These are phyloP conservation scores for Nematopogon swammerdamellus DNA, from an alignment of 2,888 invertebrate genomes.

Conservation along the genomic window DNA sequence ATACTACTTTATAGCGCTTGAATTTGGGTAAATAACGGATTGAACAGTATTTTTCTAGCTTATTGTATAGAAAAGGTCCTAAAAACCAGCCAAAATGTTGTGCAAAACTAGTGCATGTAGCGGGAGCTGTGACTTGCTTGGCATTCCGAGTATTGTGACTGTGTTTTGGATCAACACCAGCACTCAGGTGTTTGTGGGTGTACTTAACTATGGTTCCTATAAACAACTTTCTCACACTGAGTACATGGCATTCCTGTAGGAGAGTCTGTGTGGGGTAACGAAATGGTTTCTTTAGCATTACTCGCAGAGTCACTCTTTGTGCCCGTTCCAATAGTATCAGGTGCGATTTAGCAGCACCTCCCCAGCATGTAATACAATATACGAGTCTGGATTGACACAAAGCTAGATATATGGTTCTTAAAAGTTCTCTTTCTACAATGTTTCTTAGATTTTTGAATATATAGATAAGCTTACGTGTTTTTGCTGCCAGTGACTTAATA, in stretches of 20 bases:
- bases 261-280: neutral
- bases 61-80: too few relatives aligned
- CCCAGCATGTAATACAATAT: neutral
- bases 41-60: too few relatives aligned
- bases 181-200: neutral
- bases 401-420: neutral
- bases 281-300: neutral
- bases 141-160: too few relatives aligned
- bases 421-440: neutral
- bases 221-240: too few relatives aligned
- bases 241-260: neutral
- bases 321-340: neutral
- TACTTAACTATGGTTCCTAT: neutral
- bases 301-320: neutral
- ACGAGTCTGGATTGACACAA: neutral
- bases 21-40: too few relatives aligned
- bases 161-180: too few relatives aligned
- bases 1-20: too few relatives aligned
- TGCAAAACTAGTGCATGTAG: too few relatives aligned
- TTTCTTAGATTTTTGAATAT: constrained; percentile 1
- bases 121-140: too few relatives aligned
- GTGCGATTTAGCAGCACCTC: neutral
- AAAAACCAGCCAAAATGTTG: too few relatives aligned
- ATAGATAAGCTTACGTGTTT: neutral
- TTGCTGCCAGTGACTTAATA: neutral